These are phyloP conservation scores for Leptopilina boulardi DNA, from an alignment of 1,140 invertebrate species.

Conservation along the genomic window DNA sequence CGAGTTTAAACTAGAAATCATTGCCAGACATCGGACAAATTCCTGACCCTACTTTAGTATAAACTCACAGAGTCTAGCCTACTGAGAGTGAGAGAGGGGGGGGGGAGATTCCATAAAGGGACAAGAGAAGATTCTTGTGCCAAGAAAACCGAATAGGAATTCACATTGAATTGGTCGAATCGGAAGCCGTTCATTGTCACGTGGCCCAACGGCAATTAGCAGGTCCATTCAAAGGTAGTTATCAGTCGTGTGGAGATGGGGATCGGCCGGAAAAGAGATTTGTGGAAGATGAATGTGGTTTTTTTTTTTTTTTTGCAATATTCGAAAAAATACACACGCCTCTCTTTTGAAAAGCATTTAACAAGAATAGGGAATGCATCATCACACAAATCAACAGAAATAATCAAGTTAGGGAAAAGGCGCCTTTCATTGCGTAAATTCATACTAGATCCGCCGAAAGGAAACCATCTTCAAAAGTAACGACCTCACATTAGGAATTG, in stretches of 20 bases:
- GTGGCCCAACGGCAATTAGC: constrained; percentile 23
- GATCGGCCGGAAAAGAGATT: neutral
- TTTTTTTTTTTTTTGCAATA: neutral
- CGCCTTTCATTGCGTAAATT: neutral
- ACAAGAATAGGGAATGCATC: neutral
- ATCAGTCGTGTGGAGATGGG: constrained; percentile 11
- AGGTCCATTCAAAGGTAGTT: constrained; percentile 23
- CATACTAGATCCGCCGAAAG: constrained; percentile 2
- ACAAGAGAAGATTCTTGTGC: neutral
- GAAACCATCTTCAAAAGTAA: constrained; percentile 49
- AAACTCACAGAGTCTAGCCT: neutral
- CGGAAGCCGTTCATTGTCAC: constrained; percentile 17
- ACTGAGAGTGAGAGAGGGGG: too few relatives aligned
- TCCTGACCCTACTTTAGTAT: constrained; percentile 19
- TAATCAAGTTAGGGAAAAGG: neutral
- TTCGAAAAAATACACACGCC: neutral
- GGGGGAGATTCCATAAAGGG: neutral
- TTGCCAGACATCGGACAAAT: constrained; percentile 21
- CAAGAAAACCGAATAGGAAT: constrained; percentile 30
- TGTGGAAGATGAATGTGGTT: constrained; percentile 9
- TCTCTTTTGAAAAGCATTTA: constrained; percentile 13
- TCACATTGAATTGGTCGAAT: constrained; percentile 27
- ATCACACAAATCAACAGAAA: constrained; percentile 25
- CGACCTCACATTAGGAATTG: constrained; percentile 61
- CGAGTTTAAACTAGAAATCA: constrained; percentile 15